These are phyloP conservation scores for Dinocampus coccinellae DNA, from an alignment of 2,888 invertebrate species.

Conservation along the genomic window DNA sequence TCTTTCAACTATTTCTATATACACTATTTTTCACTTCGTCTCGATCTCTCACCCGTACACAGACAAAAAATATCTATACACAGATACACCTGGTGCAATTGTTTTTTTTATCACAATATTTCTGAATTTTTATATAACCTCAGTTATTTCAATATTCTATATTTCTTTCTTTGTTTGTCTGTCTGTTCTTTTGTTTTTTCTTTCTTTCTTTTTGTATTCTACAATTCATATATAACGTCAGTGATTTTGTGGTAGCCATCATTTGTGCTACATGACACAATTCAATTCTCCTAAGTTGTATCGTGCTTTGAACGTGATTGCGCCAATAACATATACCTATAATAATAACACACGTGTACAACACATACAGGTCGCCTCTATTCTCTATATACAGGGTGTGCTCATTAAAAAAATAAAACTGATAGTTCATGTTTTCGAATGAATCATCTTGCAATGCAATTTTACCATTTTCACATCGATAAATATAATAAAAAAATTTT, in stretches of 20 bases:
- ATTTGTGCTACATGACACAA: neutral
- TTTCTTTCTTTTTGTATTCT: neutral
- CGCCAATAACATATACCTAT: constrained; percentile 11
- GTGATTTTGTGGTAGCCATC: neutral
- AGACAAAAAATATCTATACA: neutral
- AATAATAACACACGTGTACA: neutral
- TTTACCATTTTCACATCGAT: no score
- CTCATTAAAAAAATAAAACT: no score
- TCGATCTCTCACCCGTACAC: neutral
- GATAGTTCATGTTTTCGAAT: no score
- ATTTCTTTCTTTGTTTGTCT: neutral
- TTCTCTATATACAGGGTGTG: no score
- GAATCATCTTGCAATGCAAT: no score
- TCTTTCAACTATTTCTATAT: neutral
- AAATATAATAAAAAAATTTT: no score
- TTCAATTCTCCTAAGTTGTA: neutral
- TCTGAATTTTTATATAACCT: no score
- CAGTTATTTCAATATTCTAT: neutral
- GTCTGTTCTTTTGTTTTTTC: no score
- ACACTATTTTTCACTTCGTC: no score
- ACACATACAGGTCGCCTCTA: no score
- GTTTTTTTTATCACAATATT: neutral
- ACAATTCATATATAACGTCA: neutral
- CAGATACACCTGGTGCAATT: neutral
- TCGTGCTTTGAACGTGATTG: constrained; percentile 5